Conservation (phyloP, 2,888 invertebrate species). For the Chromoteleia sp. region DNA sequence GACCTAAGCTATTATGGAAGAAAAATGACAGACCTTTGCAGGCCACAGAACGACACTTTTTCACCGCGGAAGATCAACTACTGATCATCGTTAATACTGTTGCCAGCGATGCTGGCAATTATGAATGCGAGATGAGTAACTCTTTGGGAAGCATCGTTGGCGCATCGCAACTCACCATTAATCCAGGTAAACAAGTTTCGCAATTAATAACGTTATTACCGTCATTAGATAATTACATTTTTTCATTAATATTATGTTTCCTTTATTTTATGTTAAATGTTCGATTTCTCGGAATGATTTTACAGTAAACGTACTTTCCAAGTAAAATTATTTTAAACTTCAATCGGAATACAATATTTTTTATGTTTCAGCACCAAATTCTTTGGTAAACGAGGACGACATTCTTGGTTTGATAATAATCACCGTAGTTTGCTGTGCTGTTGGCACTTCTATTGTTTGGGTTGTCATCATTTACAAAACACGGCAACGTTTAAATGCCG, state of each 20-base stretch:
- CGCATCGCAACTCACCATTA: conserved; percentile 89
- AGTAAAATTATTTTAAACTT: neutral
- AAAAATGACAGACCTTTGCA: conserved; percentile 92
- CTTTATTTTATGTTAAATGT: conserved; percentile 6
- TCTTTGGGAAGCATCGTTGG: conserved; percentile 91
- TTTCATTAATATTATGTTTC: neutral
- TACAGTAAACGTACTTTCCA: neutral
- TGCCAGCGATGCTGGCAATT: conserved; percentile 92
- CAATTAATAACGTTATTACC: conserved; percentile 5
- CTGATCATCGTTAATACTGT: conserved; percentile 94
- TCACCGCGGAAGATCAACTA: conserved; percentile 94
- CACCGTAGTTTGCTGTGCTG: conserved; percentile 95
- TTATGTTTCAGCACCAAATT: conserved; percentile 85
- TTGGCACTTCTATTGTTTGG: conserved; percentile 96
- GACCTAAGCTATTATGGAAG: conserved; percentile 92
- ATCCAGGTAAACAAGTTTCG: conserved; percentile 85
- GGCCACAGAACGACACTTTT: conserved; percentile 92
- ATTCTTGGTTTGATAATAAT: conserved; percentile 95
- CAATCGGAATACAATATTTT: neutral
- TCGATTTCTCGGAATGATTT: conserved; percentile 6
- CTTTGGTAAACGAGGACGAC: conserved; percentile 88
- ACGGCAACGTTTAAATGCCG: conserved; percentile 88
- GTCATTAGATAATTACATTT: neutral
- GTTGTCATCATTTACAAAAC: conserved; percentile 96
- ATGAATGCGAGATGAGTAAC: conserved; percentile 96